Conservation (phyloP, 2,797 vertebrate genomes). For the Telmatherina bonti region DNA sequence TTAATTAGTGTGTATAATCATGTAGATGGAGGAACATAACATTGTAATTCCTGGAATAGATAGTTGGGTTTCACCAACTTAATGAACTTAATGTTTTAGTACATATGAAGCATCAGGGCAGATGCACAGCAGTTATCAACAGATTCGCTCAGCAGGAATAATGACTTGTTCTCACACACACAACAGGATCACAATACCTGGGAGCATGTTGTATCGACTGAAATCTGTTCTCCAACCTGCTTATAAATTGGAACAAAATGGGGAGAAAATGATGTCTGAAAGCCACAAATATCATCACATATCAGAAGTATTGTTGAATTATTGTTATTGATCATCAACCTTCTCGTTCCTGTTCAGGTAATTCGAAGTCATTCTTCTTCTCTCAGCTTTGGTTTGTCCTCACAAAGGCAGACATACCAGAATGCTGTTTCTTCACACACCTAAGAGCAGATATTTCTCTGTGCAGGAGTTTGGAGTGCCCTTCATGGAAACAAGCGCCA, state of each 20-base stretch:
- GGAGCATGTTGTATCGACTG: conserved; percentile 7
- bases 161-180: conserved; percentile 11
- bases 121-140: conserved; percentile 34
- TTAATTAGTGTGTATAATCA: conserved; percentile 44
- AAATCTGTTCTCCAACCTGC: conserved; percentile 9
- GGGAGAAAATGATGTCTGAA: conserved; percentile 23
- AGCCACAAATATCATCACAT: not conserved
- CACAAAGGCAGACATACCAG: conserved; percentile 17
- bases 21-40: conserved; percentile 29
- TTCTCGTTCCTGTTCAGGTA: conserved; percentile 1
- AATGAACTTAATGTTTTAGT: conserved; percentile 55
- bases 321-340: conserved; percentile 25
- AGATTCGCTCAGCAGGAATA: conserved; percentile 23
- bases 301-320: conserved; percentile 6
- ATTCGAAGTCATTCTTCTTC: conserved; percentile 4
- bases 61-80: conserved; percentile 47
- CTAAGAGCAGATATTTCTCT: conserved; percentile 20
- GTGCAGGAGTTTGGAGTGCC: conserved; percentile 92
- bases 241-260: conserved; percentile 15
- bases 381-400: conserved; percentile 10
- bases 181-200: conserved; percentile 12
- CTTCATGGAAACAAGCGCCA: conserved; percentile 96
- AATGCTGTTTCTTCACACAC: not conserved
- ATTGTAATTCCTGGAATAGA: conserved; percentile 58
- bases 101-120: conserved; percentile 29